Evolutionary conservation across 2,888 invertebrate genomes (phyloP), one percentile per base, ranked within the genome.

Genomic region (Andrena bucephala): DNA sequence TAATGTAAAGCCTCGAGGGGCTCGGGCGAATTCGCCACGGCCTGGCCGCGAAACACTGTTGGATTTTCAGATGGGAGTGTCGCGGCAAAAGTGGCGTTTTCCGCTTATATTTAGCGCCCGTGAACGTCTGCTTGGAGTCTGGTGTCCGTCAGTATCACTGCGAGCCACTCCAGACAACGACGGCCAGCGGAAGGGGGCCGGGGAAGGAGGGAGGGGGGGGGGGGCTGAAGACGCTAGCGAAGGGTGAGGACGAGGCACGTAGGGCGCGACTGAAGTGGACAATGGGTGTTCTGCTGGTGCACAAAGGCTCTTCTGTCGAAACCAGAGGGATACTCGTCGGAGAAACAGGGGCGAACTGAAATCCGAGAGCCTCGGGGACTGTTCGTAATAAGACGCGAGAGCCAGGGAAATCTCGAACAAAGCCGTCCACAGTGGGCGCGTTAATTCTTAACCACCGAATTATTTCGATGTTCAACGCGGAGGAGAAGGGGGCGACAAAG

Each of bases 261-360:
- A 77, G 84, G 80, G 77, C 77, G 80, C 80, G 84, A 71, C 57
- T 83, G 33, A 69, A 85, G 85, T 85, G 83, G 85, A 85, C 85
- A 85, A 83, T 80, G 85, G 83, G 42, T 80, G 85, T 85, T 77
- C 84, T 68, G 70, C 7, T n/a, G 62, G 69, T 20, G 74, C 50
- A 83, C 84, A 83, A 84, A 82, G 71, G 83, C 71, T 75, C 78
- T 82, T 84, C 70, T 75, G 84, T 84, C 83, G 83, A 84, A 84
- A 82, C 83, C 50, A 72, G 72, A 42, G 74, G 63, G 78, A 48
- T 52, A 83, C 76, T 79, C 80, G 65, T 70, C 76, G 27, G 52
- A 13, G 82, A 62, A 79, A 73, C 76, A 84, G 84, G 69, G 68
- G 31, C 67, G 69, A 67, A 70, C 48, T 57, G 77, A 70, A 77